Conservation (phyloP, 2,888 invertebrate genomes). For the Coenonympha glycerion region DNA sequence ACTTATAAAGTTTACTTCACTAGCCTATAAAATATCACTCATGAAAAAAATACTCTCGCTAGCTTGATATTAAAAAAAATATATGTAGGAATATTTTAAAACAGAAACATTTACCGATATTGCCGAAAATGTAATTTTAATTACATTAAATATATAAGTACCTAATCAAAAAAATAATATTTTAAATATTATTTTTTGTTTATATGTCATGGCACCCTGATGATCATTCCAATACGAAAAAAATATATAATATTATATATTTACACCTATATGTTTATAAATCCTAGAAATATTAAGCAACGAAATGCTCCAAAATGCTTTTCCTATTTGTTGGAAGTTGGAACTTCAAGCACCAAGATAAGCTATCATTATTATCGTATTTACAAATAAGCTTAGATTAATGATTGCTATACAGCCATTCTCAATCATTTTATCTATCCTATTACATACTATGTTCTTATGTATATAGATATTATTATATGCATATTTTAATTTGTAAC, state of each 20-base stretch:
- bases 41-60: conserved; percentile 14
- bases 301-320: conserved; percentile 74
- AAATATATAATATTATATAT: conserved; percentile 38
- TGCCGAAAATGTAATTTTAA: conserved; percentile 4
- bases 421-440: no score
- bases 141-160: conserved; percentile 23
- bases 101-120: background rate
- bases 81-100: conserved; percentile 15
- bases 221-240: conserved; percentile 32
- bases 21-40: conserved; percentile 25
- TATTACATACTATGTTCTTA: no score
- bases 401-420: no score
- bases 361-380: no score
- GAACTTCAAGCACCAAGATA: conserved; percentile 61
- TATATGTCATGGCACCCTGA: conserved; percentile 54
- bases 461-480: no score
- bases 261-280: conserved; percentile 42
- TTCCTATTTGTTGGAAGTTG: conserved; percentile 37
- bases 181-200: conserved; percentile 8
- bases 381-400: no score
- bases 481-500: no score
- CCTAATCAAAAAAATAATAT: conserved; percentile 11
- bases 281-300: conserved; percentile 34
- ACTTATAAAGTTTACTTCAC: conserved; percentile 17
- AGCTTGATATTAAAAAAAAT: conserved; percentile 17